Conservation (phyloP, 2,888 invertebrate species). For the Ypsolopha sequella region DNA sequence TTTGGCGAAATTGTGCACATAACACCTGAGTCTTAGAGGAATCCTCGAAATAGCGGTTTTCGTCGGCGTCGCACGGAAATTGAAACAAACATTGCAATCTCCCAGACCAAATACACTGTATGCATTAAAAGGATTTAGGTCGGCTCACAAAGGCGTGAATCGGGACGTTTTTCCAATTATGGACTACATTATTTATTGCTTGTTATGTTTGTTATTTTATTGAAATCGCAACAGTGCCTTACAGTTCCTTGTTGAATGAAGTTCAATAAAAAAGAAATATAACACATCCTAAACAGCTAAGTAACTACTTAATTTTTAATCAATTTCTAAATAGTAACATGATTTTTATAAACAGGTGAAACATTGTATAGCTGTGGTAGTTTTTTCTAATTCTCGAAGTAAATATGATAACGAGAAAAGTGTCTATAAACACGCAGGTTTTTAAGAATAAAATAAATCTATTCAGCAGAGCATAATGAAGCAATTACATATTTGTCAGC, state of each 20-base stretch:
- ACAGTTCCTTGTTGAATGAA: background rate
- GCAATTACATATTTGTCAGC: too few relatives aligned
- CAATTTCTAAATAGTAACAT: too few relatives aligned
- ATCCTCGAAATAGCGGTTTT: background rate
- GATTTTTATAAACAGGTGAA: too few relatives aligned
- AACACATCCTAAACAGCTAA: background rate
- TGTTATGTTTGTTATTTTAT: too few relatives aligned
- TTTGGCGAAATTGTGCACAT: background rate
- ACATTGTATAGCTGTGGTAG: too few relatives aligned
- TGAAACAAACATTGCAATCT: slow-evolving; percentile 62
- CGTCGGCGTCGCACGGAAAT: slow-evolving; percentile 31
- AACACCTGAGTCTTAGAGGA: background rate
- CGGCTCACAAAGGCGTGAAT: background rate
- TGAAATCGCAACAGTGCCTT: too few relatives aligned
- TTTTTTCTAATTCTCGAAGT: too few relatives aligned
- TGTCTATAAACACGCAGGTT: too few relatives aligned
- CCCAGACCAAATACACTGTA: slow-evolving; percentile 11
- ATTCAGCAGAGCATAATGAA: too few relatives aligned
- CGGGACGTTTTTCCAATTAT: background rate
- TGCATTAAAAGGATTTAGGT: slow-evolving; percentile 9
- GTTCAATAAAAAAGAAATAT: background rate
- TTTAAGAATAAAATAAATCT: too few relatives aligned
- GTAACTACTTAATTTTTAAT: background rate
- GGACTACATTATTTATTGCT: too few relatives aligned
- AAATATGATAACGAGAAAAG: too few relatives aligned